A percentile compares a stretch with the other conserved stretches of the same genome.
phyloP scores from a whole-genome alignment of 2,113 vertebrate genomes.

The Mohoua ochrocephala region DNA sequence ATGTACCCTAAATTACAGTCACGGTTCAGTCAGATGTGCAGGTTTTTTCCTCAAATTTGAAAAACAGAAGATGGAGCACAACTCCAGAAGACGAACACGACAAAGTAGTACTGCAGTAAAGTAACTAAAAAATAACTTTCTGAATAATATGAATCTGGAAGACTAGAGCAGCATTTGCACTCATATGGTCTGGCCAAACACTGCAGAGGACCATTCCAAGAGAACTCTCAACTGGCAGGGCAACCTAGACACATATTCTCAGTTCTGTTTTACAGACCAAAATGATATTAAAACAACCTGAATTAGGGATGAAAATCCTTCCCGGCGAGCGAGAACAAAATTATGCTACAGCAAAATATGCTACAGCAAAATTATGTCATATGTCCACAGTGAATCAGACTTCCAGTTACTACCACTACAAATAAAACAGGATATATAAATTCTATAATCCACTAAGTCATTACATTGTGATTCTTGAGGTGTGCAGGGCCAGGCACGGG shows the following conservation, averaged over 20 bases:
- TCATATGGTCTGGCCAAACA: not conserved
- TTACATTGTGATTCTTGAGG: not conserved
- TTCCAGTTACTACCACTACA: not conserved
- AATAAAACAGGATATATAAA: not conserved
- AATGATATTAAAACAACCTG: not conserved
- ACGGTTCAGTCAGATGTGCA: not conserved
- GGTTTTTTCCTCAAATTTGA: not conserved
- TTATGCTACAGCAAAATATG: not conserved
- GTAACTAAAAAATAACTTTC: not conserved
- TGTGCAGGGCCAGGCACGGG: not conserved
- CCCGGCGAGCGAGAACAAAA: not conserved
- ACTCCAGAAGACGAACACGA: not conserved
- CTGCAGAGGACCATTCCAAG: not conserved
- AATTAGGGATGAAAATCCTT: not conserved
- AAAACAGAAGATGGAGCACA: not conserved
- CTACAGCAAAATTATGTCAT: not conserved
- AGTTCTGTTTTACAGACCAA: not conserved
- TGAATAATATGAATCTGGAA: not conserved
- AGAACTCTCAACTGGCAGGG: not conserved
- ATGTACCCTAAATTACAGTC: not conserved
- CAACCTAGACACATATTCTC: not conserved
- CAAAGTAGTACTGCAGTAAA: not conserved
- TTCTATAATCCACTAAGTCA: not conserved
- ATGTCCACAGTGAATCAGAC: not conserved
- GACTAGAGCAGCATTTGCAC: not conserved